These are phyloP conservation scores for Pristionchus maxplancki DNA, from an alignment of 2,888 invertebrate species.

Conservation along the genomic window DNA sequence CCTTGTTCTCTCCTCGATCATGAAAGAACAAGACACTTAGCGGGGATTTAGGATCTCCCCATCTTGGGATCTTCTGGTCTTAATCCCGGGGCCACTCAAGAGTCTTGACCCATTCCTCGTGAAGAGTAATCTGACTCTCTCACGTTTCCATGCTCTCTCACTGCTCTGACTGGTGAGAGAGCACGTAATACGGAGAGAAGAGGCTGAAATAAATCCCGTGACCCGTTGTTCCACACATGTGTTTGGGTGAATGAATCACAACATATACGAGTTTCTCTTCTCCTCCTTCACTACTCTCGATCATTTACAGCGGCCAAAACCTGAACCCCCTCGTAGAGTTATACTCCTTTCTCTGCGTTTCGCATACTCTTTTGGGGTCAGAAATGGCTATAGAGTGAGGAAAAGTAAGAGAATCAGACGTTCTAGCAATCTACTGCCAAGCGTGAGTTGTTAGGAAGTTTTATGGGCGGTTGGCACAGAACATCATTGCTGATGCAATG, in stretches of 20 bases:
- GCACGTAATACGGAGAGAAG: too few relatives aligned
- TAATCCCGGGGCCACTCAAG: neutral
- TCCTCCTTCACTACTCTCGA: neutral
- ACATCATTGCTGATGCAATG: neutral
- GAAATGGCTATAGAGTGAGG: too few relatives aligned
- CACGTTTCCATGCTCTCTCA: too few relatives aligned
- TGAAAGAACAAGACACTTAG: neutral
- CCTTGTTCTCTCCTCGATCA: too few relatives aligned
- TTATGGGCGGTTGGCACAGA: neutral
- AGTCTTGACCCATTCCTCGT: slow-evolving; percentile 10
- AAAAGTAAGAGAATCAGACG: too few relatives aligned
- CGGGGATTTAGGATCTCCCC: neutral
- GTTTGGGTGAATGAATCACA: neutral
- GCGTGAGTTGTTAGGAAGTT: slow-evolving; percentile 11
- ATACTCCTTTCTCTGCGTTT: too few relatives aligned
- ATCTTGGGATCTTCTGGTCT: neutral
- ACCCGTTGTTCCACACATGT: slow-evolving; percentile 21
- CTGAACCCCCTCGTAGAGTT: slow-evolving; percentile 15
- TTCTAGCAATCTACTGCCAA: neutral
- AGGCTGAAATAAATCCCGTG: slow-evolving; percentile 37
- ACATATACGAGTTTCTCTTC: slow-evolving; percentile 29
- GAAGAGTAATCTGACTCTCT: too few relatives aligned
- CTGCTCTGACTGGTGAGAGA: too few relatives aligned
- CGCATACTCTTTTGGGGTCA: too few relatives aligned
- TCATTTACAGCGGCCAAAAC: slow-evolving; percentile 29